These are phyloP conservation scores for Mythimna loreyi DNA, from an alignment of 2,888 invertebrate genomes.

Conservation along the genomic window DNA sequence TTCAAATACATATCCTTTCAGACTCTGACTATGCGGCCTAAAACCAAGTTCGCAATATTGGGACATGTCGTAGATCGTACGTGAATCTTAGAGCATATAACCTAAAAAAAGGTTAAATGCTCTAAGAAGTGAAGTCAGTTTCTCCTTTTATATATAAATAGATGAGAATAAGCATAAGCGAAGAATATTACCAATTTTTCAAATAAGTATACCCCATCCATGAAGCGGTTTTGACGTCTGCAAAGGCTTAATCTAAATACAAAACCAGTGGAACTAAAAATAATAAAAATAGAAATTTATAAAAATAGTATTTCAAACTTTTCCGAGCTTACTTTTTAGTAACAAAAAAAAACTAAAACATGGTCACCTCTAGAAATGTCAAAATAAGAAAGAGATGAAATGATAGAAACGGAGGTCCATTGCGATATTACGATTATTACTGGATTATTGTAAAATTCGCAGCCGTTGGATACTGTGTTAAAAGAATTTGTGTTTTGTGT, in stretches of 20 bases:
- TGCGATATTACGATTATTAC: slow-evolving; percentile 71
- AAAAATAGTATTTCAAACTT: background rate
- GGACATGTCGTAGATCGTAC: background rate
- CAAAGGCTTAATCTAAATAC: background rate
- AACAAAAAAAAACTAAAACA: slow-evolving; percentile 2
- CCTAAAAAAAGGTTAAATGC: too few relatives aligned
- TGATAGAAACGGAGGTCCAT: slow-evolving; percentile 68
- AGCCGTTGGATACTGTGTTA: slow-evolving; percentile 72
- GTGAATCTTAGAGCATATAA: too few relatives aligned
- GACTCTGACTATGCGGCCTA: background rate
- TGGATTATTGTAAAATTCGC: slow-evolving; percentile 74
- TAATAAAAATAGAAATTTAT: too few relatives aligned
- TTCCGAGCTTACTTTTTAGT: slow-evolving; percentile 29
- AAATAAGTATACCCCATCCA: background rate
- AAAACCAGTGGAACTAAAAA: background rate
- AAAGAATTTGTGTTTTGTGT: slow-evolving; percentile 72
- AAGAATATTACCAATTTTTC: too few relatives aligned
- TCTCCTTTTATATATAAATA: too few relatives aligned
- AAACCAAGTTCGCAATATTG: background rate
- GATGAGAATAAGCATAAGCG: background rate
- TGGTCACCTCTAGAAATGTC: slow-evolving; percentile 54
- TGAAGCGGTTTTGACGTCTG: background rate
- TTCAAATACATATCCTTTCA: slow-evolving; percentile 10
- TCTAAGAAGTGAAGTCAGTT: too few relatives aligned
- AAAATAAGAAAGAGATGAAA: slow-evolving; percentile 60